Evolutionary conservation across 2,113 vertebrate genomes (phyloP), one percentile per base, ranked within the genome.

Genomic region (western clawed frog (Xenopus tropicalis)): DNA sequence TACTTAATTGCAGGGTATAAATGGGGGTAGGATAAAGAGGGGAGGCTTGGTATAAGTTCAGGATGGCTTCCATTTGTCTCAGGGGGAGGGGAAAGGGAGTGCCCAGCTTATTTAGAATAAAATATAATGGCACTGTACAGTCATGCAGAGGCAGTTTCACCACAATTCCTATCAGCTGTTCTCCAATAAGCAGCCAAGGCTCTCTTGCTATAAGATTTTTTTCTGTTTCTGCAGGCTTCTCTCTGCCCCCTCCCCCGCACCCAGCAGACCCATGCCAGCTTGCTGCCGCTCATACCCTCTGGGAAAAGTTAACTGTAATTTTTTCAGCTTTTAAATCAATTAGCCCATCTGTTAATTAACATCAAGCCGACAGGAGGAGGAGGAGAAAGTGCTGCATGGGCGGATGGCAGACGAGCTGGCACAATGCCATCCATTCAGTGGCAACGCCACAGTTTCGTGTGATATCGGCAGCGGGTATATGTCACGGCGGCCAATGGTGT

Each of bases 361-460:
- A 93, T 94, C 93, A 96, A 94, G 92, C 88, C 87, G 86, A 91
- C 88, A 86, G 89, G 91, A 91, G 91, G 89, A 85, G 83, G 83
- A 87, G 87, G 70, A 79, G 80, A 84, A 86, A 84, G 88, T 83
- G 93, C 94, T 94, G 94, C 92, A 92, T 95, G 93, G 95, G 93
- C 92, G 88, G 91, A 93, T 98, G 96, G 96, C 94, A 95, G 94
- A 86, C 87, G 91, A 94, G 95, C 93, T 99, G 97, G 97, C 97
- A 98, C 95, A 57, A 93, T 98, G 96, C 96, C 97, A 99, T 96
- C 95, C 95, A 98, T 94, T 98, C 95, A 96, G 93, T 95, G 95
- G 92, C 91, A 94, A 92, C 91, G 91, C 93, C 94, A 97, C 93
- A 79, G 89, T 91, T 94, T 88, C 90, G 88, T 88, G 90, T 75